Percentiles rank a stretch among this genome's conserved stretches.
Evolutionary conservation across 2,888 invertebrate species (phyloP).

Genomic region (Caenorhabditis virilis): DNA sequence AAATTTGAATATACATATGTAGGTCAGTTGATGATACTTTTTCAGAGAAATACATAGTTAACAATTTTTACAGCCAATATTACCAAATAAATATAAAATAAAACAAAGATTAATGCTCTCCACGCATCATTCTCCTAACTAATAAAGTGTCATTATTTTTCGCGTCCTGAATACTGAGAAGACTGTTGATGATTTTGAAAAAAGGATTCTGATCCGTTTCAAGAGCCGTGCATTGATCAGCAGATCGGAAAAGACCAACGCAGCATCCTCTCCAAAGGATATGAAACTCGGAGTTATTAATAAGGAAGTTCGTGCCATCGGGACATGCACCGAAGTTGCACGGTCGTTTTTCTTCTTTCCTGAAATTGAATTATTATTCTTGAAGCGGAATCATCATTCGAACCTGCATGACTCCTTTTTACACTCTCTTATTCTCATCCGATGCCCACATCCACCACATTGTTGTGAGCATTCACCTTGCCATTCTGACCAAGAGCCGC

Average conservation of each 20-base stretch:
- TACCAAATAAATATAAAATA: slow-evolving; percentile 3
- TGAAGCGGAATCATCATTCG: not conserved
- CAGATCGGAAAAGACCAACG: slow-evolving; percentile 60
- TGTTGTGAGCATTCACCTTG: slow-evolving; percentile 58
- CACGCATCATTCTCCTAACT: slow-evolving; percentile 25
- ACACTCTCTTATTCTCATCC: slow-evolving; percentile 52
- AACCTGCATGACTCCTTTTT: slow-evolving; percentile 46
- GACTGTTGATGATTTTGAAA: slow-evolving; percentile 45
- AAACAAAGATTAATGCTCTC: slow-evolving; percentile 37
- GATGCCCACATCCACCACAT: slow-evolving; percentile 67
- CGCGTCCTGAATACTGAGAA: slow-evolving; percentile 40
- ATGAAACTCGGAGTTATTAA: slow-evolving; percentile 66
- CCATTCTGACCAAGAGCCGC: slow-evolving; percentile 64
- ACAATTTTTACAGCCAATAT: too few species aligned
- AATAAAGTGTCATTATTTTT: slow-evolving; percentile 39
- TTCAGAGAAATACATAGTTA: too few species aligned
- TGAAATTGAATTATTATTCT: slow-evolving; percentile 6
- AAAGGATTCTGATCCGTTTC: slow-evolving; percentile 58
- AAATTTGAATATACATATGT: too few species aligned
- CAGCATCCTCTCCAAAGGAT: slow-evolving; percentile 67
- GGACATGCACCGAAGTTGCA: slow-evolving; percentile 67
- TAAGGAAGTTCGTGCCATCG: slow-evolving; percentile 62
- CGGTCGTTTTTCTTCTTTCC: slow-evolving; percentile 60
- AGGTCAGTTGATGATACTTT: too few species aligned
- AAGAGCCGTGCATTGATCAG: slow-evolving; percentile 50